Conservation (phyloP, 1,140 invertebrate species). For the Ceratina japonica region DNA sequence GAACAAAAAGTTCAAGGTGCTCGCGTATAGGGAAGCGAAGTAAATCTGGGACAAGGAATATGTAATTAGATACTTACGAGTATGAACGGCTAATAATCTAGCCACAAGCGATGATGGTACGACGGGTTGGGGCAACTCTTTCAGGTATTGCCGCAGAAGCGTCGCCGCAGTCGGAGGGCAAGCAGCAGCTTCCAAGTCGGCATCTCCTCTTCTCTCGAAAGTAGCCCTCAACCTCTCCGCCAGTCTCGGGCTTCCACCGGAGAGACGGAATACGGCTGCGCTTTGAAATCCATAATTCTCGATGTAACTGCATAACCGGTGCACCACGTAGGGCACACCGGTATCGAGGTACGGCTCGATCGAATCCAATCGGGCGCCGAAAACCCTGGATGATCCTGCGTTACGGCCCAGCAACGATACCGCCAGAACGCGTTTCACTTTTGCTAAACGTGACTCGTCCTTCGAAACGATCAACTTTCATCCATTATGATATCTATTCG, state of each 20-base stretch:
- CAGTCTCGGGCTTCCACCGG: conserved; percentile 74
- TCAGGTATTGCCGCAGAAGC: conserved; percentile 78
- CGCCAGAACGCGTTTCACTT: conserved; percentile 76
- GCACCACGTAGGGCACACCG: conserved; percentile 76
- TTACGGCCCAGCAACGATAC: conserved; percentile 73
- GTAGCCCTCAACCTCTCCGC: conserved; percentile 75
- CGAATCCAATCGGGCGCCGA: conserved; percentile 73
- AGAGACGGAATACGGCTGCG: conserved; percentile 75
- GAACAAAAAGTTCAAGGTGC: not conserved
- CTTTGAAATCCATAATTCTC: conserved; percentile 76
- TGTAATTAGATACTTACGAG: conserved; percentile 65
- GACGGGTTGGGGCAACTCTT: conserved; percentile 79
- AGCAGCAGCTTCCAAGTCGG: conserved; percentile 76
- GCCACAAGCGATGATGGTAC: conserved; percentile 73
- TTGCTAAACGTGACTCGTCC: conserved; percentile 76
- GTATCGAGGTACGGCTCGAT: conserved; percentile 73
- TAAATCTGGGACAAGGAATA: not conserved
- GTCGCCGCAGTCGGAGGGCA: conserved; percentile 78
- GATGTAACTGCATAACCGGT: conserved; percentile 77
- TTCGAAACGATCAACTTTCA: conserved; percentile 30
- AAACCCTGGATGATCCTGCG: conserved; percentile 65
- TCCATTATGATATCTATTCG: not conserved
- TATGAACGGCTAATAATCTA: conserved; percentile 73
- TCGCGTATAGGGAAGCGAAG: not conserved
- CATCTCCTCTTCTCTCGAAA: conserved; percentile 79